These are phyloP conservation scores for Orchesella cincta DNA, from an alignment of 1,140 invertebrate species.

Conservation along the genomic window DNA sequence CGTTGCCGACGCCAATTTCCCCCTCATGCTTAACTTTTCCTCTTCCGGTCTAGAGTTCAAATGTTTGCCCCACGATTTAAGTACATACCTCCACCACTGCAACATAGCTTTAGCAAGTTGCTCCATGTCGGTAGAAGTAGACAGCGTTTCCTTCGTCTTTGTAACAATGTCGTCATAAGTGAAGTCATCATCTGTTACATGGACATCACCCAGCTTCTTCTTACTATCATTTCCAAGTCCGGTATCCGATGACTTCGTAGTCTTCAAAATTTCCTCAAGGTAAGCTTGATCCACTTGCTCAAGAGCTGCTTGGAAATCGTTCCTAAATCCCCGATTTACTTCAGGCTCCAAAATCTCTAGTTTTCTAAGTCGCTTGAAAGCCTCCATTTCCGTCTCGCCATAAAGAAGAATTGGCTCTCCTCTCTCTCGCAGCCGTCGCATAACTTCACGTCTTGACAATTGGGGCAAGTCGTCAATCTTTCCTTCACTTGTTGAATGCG, in stretches of 20 bases:
- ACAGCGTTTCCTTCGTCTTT: conserved; percentile 65
- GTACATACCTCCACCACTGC: conserved; percentile 67
- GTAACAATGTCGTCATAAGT: conserved; percentile 85
- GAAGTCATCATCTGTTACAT: conserved; percentile 73
- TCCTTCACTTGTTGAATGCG: conserved; percentile 44
- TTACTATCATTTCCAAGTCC: conserved; percentile 49
- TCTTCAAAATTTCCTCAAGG: conserved; percentile 67
- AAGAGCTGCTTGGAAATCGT: conserved; percentile 99
- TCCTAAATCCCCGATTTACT: conserved; percentile 86
- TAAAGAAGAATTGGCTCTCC: conserved; percentile 88
- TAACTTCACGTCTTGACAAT: conserved; percentile 80
- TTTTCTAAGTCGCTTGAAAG: conserved; percentile 82
- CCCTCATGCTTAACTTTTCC: conserved; percentile 81
- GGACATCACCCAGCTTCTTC: conserved; percentile 82
- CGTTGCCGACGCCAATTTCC: conserved; percentile 88
- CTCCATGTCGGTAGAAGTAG: conserved; percentile 41
- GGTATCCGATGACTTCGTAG: conserved; percentile 43
- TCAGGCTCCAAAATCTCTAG: conserved; percentile 95
- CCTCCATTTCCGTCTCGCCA: conserved; percentile 86
- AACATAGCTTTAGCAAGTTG: conserved; percentile 45
- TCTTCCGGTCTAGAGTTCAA: conserved; percentile 78
- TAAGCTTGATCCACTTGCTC: conserved; percentile 96
- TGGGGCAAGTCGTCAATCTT: conserved; percentile 57
- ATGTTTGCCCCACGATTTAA: conserved; percentile 90
- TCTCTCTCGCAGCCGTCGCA: conserved; percentile 82